A percentile compares a stretch with the other conserved stretches of the same genome.
Conservation (phyloP, 2,113 vertebrate genomes). For the Pangasianodon gigas region DNA sequence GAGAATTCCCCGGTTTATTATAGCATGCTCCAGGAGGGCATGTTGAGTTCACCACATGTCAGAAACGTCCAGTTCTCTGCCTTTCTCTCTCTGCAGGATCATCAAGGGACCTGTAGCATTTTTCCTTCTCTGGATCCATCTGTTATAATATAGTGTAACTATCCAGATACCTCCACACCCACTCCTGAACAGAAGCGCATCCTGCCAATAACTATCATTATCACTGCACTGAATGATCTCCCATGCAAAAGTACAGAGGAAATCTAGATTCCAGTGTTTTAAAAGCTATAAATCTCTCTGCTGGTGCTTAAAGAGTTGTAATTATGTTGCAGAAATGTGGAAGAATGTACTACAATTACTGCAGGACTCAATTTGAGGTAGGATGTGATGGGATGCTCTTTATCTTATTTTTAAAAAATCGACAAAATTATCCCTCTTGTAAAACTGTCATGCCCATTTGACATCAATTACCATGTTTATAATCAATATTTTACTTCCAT, state of each 20-base stretch:
- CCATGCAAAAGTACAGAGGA: slow-evolving; percentile 47
- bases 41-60: slow-evolving; percentile 42
- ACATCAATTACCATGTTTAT: neutral
- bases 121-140: slow-evolving; percentile 23
- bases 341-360: neutral
- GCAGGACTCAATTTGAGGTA: neutral
- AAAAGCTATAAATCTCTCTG: slow-evolving; percentile 21
- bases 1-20: slow-evolving; percentile 49
- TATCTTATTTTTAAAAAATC: neutral
- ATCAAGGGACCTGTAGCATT: slow-evolving; percentile 29
- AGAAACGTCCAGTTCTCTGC: slow-evolving; percentile 26
- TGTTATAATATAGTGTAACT: slow-evolving; percentile 45
- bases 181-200: slow-evolving; percentile 54
- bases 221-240: slow-evolving; percentile 50
- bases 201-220: slow-evolving; percentile 66
- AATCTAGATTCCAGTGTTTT: slow-evolving; percentile 65
- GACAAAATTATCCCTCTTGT: neutral
- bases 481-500: neutral
- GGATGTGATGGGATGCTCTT: neutral
- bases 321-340: neutral
- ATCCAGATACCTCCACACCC: slow-evolving; percentile 53
- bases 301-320: neutral
- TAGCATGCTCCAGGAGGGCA: slow-evolving; percentile 32
- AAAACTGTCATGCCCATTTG: neutral
- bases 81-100: slow-evolving; percentile 12